Evolutionary conservation across 2,888 invertebrate species (phyloP).

Genomic region (Pollenia labialis): DNA sequence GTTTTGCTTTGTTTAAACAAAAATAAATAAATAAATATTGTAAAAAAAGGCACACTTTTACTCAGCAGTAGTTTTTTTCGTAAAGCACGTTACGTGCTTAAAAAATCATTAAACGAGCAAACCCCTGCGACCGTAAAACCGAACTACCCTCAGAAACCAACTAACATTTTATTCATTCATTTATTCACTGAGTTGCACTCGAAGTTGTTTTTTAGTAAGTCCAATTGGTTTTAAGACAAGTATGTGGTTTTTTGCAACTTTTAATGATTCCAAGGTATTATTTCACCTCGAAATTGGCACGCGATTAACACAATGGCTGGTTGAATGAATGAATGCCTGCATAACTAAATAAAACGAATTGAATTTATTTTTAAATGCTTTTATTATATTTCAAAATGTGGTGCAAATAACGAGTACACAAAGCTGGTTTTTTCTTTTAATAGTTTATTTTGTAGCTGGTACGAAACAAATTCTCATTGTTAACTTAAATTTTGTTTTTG

Average conservation of each 20-base stretch:
- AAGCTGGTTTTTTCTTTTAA: constrained; percentile 19
- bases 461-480: constrained; percentile 34
- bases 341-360: constrained; percentile 27
- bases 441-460: background rate
- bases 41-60: constrained; percentile 48
- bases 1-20: constrained; percentile 21
- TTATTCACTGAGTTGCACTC: constrained; percentile 21
- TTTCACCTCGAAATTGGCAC: constrained; percentile 53
- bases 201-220: background rate
- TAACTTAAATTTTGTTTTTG: background rate
- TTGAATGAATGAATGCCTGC: background rate
- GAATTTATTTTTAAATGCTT: constrained; percentile 10
- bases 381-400: constrained; percentile 11
- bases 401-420: background rate
- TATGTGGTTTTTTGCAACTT: background rate
- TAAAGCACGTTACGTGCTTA: constrained; percentile 43
- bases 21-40: constrained; percentile 5
- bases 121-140: background rate
- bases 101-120: constrained; percentile 28
- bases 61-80: constrained; percentile 8
- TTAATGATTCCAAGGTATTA: constrained; percentile 49
- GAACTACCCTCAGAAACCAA: constrained; percentile 20
- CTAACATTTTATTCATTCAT: constrained; percentile 22
- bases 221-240: background rate
- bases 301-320: constrained; percentile 41